Evolutionary conservation across 2,113 vertebrate genomes (phyloP).

Genomic region (Heloderma charlesbogerti): DNA sequence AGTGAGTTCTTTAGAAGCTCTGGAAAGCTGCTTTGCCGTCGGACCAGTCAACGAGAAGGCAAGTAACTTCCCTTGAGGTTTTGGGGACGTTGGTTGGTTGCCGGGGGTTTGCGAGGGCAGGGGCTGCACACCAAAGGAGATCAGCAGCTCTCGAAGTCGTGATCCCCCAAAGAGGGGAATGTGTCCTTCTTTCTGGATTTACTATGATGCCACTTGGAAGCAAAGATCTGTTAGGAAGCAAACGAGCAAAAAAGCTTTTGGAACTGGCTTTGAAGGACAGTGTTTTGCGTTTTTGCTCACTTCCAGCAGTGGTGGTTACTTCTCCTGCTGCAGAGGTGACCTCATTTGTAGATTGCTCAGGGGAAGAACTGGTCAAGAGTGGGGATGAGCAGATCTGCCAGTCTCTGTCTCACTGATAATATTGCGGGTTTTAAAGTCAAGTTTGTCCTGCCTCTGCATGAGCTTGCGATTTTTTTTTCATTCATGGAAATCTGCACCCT

Average conservation of each 20-base stretch:
- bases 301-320: slow-evolving; percentile 2
- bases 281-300: slow-evolving; percentile 55
- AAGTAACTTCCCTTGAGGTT: slow-evolving; percentile 77
- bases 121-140: slow-evolving; percentile 58
- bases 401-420: too few relatives aligned
- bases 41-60: slow-evolving; percentile 95
- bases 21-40: slow-evolving; percentile 98
- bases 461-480: too few relatives aligned
- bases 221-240: slow-evolving; percentile 48
- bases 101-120: slow-evolving; percentile 51
- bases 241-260: neutral
- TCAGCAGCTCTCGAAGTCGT: slow-evolving; percentile 56
- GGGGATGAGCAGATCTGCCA: too few relatives aligned
- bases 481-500: too few relatives aligned
- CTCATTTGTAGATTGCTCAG: neutral
- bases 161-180: slow-evolving; percentile 45
- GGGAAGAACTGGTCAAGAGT: too few relatives aligned
- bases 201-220: slow-evolving; percentile 40
- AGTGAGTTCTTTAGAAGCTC: slow-evolving; percentile 95
- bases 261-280: slow-evolving; percentile 63
- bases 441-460: too few relatives aligned
- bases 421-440: too few relatives aligned
- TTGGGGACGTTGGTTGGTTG: slow-evolving; percentile 7
- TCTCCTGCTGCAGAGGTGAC: slow-evolving; percentile 17
- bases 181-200: neutral